These are phyloP conservation scores for Corvus cornix DNA, from an alignment of 2,113 vertebrate species.

Conservation along the genomic window DNA sequence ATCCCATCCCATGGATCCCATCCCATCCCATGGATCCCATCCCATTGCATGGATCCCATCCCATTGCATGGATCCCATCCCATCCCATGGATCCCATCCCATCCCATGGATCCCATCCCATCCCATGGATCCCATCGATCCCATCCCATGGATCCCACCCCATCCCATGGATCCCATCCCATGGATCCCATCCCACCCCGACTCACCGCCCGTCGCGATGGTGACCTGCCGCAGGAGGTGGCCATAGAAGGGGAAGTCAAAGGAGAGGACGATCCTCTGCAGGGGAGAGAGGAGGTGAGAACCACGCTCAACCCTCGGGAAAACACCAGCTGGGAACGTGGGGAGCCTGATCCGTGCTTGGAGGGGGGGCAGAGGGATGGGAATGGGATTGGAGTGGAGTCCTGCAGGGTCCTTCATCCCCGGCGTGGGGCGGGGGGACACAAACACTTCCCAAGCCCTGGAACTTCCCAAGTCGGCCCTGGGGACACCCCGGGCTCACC, in stretches of 20 bases:
- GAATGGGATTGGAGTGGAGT: neutral
- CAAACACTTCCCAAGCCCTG: accelerated
- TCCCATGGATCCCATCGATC: neutral
- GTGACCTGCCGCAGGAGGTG: conserved; percentile 91
- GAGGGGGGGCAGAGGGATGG: neutral
- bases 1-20: neutral
- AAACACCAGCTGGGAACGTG: accelerated
- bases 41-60: too few species aligned
- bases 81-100: neutral
- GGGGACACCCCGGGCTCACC: conserved; percentile 67
- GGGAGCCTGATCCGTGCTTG: accelerated
- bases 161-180: neutral
- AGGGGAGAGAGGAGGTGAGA: neutral
- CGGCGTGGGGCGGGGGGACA: accelerated
- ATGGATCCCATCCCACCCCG: neutral
- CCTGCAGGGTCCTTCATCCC: neutral
- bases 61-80: too few species aligned
- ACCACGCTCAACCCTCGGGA: accelerated
- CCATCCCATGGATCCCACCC: neutral
- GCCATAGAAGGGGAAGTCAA: conserved; percentile 96
- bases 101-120: neutral
- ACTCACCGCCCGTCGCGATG: conserved; percentile 92
- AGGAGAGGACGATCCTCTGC: conserved; percentile 88
- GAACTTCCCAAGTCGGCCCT: neutral
- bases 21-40: too few species aligned